Percentiles rank a stretch among this genome's conserved stretches.
Conservation (phyloP, 2,888 invertebrate species). For the Lagria hirta region DNA sequence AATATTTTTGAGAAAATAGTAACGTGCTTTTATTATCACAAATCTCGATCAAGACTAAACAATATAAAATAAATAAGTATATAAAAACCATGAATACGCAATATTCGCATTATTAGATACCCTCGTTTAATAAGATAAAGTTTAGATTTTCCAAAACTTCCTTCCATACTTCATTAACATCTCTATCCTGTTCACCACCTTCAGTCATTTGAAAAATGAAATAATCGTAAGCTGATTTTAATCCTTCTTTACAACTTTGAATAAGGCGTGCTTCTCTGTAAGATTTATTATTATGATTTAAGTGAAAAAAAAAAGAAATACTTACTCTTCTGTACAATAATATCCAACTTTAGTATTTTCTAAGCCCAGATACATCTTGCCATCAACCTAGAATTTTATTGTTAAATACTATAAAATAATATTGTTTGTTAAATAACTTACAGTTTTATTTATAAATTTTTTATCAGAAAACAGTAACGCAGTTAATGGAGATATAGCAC, state of each 20-base stretch:
- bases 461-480: constrained; percentile 59
- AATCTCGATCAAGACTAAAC: too few species aligned
- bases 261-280: constrained; percentile 58
- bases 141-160: constrained; percentile 35
- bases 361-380: constrained; percentile 45
- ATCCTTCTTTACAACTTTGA: constrained; percentile 43
- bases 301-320: constrained; percentile 38
- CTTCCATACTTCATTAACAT: constrained; percentile 39
- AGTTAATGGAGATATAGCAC: constrained; percentile 61
- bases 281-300: constrained; percentile 42
- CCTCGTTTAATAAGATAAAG: constrained; percentile 29
- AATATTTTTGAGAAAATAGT: too few species aligned
- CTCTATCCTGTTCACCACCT: constrained; percentile 36
- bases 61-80: too few species aligned
- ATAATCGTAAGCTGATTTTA: constrained; percentile 42
- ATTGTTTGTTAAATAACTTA: constrained; percentile 32
- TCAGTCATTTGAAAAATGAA: constrained; percentile 47
- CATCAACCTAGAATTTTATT: constrained; percentile 28
- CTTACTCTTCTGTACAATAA: constrained; percentile 52
- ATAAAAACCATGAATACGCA: too few species aligned
- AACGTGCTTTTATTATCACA: too few species aligned
- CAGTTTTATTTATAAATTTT: constrained; percentile 40
- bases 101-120: constrained; percentile 13
- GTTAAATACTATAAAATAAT: constrained; percentile 1
- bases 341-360: constrained; percentile 50